These are phyloP conservation scores for Cyclina sinensis DNA, from an alignment of 1,140 invertebrate species.

Conservation along the genomic window DNA sequence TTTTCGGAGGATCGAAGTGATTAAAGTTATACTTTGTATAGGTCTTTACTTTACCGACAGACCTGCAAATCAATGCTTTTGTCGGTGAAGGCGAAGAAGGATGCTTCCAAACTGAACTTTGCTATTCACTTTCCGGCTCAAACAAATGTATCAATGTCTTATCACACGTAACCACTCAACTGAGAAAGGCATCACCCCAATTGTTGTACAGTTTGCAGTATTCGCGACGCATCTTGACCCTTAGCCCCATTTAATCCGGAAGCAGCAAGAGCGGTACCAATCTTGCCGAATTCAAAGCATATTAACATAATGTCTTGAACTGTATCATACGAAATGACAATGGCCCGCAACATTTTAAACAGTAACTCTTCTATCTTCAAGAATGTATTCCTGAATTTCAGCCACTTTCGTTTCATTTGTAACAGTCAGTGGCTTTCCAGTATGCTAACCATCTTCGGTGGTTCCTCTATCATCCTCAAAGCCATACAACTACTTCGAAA, in stretches of 20 bases:
- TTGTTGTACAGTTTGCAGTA: too few species aligned
- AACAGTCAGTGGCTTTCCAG: constrained; percentile 6
- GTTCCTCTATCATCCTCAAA: background rate
- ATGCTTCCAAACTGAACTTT: constrained; percentile 1
- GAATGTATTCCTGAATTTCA: constrained; percentile 11
- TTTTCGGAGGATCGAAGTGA: constrained; percentile 26
- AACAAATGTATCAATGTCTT: background rate
- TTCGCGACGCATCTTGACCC: too few species aligned
- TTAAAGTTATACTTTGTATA: background rate
- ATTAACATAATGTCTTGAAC: background rate
- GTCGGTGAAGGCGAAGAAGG: too few species aligned
- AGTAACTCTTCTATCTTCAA: too few species aligned
- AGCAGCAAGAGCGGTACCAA: background rate
- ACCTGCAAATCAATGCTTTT: constrained; percentile 21
- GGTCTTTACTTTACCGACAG: background rate
- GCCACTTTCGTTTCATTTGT: background rate
- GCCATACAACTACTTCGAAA: constrained; percentile 12
- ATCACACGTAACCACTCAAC: background rate
- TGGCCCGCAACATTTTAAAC: too few species aligned
- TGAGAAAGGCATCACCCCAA: too few species aligned
- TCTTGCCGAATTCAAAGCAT: background rate
- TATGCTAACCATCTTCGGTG: background rate
- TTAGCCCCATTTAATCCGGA: background rate
- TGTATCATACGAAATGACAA: background rate
- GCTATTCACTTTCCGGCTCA: background rate